Evolutionary conservation across 2,888 invertebrate species (phyloP), one percentile per base, ranked within the genome.

Genomic region (Stenurella melanura): DNA sequence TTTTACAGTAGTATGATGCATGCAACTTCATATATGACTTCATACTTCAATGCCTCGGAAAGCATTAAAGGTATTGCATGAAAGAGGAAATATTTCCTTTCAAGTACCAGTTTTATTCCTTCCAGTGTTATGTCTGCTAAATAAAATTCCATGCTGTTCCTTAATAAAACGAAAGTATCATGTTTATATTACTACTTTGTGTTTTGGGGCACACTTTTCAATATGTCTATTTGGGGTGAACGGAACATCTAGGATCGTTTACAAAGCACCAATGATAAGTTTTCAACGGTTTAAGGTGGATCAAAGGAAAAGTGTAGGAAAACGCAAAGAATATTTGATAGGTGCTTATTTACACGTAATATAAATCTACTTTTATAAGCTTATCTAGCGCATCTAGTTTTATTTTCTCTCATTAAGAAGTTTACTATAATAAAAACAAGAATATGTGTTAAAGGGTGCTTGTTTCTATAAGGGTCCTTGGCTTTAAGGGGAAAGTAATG

Each of bases 91-190:
- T 74, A 74, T 74, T 74, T 63, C 64, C 69, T 30, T 74, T 74
- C 63, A 42, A 69, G 56, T 60, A 56, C 38, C 61, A 15, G 34
- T 60, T 69, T 68, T 63, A 63, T 63, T 69, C 69, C 26, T 30
- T 61, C 42, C 19, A 54, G 69, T 68, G 63, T 69, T 74, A 63
- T 68, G 57, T 30, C 63, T 21, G 74, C 63, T 56, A 63, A 70
- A 74, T 74, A 74, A 74, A 74, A 69, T 30, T 69, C 26, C 69
- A 34, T 61, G 61, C 54, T n/a, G 38, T 76, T 73, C 57, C 58
- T 73, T 75, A 78, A 78, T 78, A 75, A 78, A 78, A 78, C 30
- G 50, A 72, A 42, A 64, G 78, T 73, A 75, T 78, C 78, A 54
- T 75, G 78, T 78, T 78, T 76, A 78, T 78, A 75, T 70, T 57